Conservation (phyloP, 2,113 vertebrate genomes). For the Stegostoma tigrinum region DNA sequence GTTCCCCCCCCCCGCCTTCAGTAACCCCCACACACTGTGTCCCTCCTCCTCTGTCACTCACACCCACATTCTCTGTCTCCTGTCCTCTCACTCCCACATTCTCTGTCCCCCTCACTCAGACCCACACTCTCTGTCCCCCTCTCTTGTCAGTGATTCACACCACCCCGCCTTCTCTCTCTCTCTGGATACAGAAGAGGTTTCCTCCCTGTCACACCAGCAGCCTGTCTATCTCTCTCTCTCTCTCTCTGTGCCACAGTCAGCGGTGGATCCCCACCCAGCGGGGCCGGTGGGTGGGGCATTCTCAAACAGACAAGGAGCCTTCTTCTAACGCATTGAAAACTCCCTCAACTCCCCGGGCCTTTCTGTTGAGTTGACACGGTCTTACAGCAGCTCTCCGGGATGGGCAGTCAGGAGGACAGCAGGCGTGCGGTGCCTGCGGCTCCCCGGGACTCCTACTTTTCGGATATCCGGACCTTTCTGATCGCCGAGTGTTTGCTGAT, state of each 20-base stretch:
- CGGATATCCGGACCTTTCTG: constrained; percentile 29
- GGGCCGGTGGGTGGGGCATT: constrained; percentile 17
- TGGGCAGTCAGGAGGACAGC: background rate
- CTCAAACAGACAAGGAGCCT: background rate
- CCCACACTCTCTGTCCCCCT: too few species aligned
- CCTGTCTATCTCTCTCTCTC: background rate
- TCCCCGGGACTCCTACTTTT: background rate
- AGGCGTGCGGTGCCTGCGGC: background rate
- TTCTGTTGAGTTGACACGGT: background rate
- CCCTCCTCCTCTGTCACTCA: background rate
- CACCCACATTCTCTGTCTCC: background rate
- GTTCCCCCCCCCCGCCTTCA: too few species aligned
- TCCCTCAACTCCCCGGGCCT: background rate
- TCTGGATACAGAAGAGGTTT: background rate
- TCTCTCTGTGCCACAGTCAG: background rate
- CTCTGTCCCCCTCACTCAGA: background rate
- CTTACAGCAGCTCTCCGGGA: background rate
- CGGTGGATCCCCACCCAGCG: background rate
- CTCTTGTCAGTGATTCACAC: too few species aligned
- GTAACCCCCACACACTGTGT: too few species aligned
- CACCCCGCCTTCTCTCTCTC: background rate
- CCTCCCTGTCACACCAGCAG: background rate
- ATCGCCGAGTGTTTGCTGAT: constrained; percentile 22
- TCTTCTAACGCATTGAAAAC: background rate
- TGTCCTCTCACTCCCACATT: background rate